A percentile compares a stretch with the other conserved stretches of the same genome.
These are phyloP conservation scores for Hyaena hyaena DNA, from an alignment of 2,113 vertebrate genomes.

Conservation along the genomic window DNA sequence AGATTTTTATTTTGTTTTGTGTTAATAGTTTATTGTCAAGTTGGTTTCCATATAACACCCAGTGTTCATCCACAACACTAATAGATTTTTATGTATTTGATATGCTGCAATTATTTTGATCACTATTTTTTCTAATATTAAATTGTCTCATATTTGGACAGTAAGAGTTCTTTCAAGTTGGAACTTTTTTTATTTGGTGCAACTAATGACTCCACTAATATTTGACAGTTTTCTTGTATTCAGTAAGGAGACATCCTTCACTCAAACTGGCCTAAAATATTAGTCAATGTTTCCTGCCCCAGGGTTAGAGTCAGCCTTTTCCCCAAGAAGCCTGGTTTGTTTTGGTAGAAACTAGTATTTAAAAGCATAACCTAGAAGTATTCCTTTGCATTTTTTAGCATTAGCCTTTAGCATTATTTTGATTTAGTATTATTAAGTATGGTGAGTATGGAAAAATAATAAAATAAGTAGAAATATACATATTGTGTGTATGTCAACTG, in stretches of 20 bases:
- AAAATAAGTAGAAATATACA: not conserved
- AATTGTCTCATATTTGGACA: not conserved
- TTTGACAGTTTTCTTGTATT: not conserved
- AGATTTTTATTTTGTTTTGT: not conserved
- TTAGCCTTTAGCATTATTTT: not conserved
- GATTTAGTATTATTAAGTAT: not conserved
- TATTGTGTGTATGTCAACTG: not conserved
- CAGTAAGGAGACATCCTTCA: not conserved
- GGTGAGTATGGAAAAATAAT: not conserved
- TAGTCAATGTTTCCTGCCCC: not conserved
- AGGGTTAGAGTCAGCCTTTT: not conserved
- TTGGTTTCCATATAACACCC: no score
- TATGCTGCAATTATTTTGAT: not conserved
- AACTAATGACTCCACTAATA: not conserved
- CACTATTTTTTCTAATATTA: not conserved
- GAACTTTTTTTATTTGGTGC: not conserved
- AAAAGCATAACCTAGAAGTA: not conserved
- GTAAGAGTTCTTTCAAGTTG: not conserved
- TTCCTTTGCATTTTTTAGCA: not conserved
- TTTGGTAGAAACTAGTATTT: constrained; percentile 35
- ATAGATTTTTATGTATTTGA: not conserved
- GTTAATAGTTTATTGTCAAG: no score
- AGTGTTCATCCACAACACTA: not conserved
- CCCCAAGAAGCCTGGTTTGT: not conserved
- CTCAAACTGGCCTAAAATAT: not conserved